These are phyloP conservation scores for Gryon sp. DNA, from an alignment of 1,140 invertebrate species.

Conservation along the genomic window DNA sequence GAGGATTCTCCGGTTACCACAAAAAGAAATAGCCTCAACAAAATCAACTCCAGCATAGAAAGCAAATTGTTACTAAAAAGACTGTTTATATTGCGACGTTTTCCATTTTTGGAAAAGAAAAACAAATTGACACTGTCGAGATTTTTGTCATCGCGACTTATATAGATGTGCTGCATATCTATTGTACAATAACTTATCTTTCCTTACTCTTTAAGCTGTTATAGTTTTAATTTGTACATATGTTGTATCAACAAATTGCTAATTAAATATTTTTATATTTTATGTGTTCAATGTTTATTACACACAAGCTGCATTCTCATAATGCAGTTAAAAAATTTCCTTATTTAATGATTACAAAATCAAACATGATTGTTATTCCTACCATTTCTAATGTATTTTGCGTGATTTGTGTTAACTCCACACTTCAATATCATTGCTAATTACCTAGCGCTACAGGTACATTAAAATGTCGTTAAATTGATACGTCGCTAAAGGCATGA, in stretches of 20 bases:
- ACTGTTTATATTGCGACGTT: slow-evolving; percentile 25
- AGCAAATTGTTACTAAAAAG: slow-evolving; percentile 7
- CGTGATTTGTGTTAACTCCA: no score
- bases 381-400: no score
- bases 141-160: not conserved
- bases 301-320: not conserved
- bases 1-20: slow-evolving; percentile 45
- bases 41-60: not conserved
- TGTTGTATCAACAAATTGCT: slow-evolving; percentile 15
- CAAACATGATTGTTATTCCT: no score
- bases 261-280: slow-evolving; percentile 43
- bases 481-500: not conserved
- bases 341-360: no score
- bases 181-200: slow-evolving; percentile 31
- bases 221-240: slow-evolving; percentile 50
- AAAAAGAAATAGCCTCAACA: not conserved
- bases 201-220: slow-evolving; percentile 20
- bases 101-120: slow-evolving; percentile 15
- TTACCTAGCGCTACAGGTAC: no score
- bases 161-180: slow-evolving; percentile 7
- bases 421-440: no score
- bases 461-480: not conserved
- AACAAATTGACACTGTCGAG: not conserved
- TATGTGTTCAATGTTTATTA: not conserved
- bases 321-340: no score